These are phyloP conservation scores for Caenorhabditis remanei DNA, from an alignment of 1,140 invertebrate species.

Conservation along the genomic window DNA sequence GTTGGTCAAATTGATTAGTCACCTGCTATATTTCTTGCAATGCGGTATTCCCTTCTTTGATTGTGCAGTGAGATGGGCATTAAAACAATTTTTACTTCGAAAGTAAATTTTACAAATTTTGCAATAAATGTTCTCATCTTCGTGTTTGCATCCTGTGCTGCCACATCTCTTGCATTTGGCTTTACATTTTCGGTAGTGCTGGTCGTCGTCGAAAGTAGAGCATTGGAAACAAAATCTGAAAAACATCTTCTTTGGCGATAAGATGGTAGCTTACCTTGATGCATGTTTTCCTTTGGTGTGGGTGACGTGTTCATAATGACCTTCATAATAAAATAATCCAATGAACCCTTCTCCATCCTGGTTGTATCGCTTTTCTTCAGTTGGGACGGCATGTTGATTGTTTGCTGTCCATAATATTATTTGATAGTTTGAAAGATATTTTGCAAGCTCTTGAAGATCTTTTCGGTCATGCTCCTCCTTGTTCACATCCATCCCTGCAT, in stretches of 20 bases:
- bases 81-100: not conserved
- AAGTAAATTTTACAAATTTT: not conserved
- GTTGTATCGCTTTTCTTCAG: not conserved
- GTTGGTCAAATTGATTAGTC: not conserved
- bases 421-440: not conserved
- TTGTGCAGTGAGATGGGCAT: not conserved
- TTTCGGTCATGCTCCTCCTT: not conserved
- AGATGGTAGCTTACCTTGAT: not conserved
- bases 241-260: not conserved
- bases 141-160: not conserved
- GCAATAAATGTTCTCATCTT: not conserved
- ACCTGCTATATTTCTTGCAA: not conserved
- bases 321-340: not conserved
- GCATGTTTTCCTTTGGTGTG: not conserved
- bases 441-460: not conserved
- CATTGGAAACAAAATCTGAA: conserved; percentile 11
- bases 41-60: not conserved
- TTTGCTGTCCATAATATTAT: not conserved
- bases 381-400: not conserved
- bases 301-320: not conserved
- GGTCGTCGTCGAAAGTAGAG: not conserved
- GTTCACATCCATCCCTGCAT: not conserved
- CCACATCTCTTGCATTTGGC: not conserved
- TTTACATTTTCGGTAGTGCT: not conserved
- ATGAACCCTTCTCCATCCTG: not conserved